Conservation (phyloP, 2,113 vertebrate genomes). For the Cervus canadensis region DNA sequence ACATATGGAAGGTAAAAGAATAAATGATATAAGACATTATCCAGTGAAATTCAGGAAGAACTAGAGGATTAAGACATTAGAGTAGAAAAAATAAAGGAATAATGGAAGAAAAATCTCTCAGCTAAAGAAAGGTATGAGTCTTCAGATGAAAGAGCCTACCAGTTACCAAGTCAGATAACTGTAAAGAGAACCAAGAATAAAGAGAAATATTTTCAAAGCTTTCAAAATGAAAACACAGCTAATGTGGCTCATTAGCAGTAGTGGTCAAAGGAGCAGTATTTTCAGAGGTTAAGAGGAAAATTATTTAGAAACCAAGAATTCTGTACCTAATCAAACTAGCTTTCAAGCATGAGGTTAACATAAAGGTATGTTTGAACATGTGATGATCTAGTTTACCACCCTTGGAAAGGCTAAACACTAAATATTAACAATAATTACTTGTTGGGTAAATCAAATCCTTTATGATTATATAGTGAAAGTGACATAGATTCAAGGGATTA, state of each 20-base stretch:
- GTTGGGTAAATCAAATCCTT: background rate
- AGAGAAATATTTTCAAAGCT: background rate
- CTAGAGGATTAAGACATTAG: background rate
- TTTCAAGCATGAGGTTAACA: background rate
- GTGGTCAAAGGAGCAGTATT: background rate
- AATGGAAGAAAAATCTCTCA: background rate
- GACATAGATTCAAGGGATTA: background rate
- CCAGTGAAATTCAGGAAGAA: background rate
- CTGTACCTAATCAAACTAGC: background rate
- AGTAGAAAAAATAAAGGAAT: background rate
- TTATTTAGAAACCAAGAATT: background rate
- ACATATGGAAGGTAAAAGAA: background rate
- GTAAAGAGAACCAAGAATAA: background rate
- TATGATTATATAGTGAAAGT: background rate
- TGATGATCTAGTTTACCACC: background rate
- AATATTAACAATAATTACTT: background rate
- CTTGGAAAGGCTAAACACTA: background rate
- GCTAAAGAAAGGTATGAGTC: background rate
- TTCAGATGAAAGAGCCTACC: background rate
- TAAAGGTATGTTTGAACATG: background rate
- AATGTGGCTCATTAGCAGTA: background rate
- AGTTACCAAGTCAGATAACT: background rate
- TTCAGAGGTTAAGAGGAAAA: background rate
- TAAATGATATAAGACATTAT: background rate
- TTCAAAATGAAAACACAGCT: background rate